Evolutionary conservation across 2,888 invertebrate genomes (phyloP).

Genomic region (Drosophila kokeensis): DNA sequence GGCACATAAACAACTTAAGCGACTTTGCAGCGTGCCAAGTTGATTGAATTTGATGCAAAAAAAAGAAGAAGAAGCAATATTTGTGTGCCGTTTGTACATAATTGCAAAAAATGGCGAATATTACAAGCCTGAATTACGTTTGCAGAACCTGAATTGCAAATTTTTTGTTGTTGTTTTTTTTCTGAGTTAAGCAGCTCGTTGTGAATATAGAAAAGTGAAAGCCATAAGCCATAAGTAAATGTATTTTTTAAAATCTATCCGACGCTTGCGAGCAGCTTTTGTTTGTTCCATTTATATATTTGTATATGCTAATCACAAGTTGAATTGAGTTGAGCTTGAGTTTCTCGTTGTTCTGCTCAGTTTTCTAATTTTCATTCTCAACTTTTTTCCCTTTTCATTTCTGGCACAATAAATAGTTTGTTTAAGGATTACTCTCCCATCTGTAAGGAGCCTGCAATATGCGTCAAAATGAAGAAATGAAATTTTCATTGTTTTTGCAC

Average conservation of each 20-base stretch:
- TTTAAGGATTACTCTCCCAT: slow-evolving; percentile 54
- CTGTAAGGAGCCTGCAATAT: slow-evolving; percentile 19
- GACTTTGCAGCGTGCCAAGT: slow-evolving; percentile 24
- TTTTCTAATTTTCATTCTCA: background rate
- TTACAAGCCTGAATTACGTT: background rate
- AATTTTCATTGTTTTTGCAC: slow-evolving; percentile 74
- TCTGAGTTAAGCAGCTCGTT: too few species aligned
- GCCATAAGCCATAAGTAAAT: slow-evolving; percentile 9
- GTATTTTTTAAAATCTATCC: background rate
- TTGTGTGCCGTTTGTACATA: background rate
- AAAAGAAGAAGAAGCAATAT: background rate
- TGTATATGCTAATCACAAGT: slow-evolving; percentile 53
- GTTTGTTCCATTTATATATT: slow-evolving; percentile 48
- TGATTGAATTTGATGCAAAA: slow-evolving; percentile 27
- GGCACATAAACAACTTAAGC: slow-evolving; percentile 48
- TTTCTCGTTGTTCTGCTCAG: background rate
- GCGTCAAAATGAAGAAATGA: slow-evolving; percentile 75
- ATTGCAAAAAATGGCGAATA: background rate
- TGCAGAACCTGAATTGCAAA: background rate
- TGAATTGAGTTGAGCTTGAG: slow-evolving; percentile 49
- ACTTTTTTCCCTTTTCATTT: too few species aligned
- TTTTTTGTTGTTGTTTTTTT: background rate
- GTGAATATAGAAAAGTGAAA: too few species aligned
- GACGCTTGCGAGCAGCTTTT: slow-evolving; percentile 25
- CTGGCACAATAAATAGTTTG: slow-evolving; percentile 74